Percentiles rank a stretch among this genome's conserved stretches.
Conservation (phyloP, 23 tunicate species). For the Trididemnum nubilum region DNA sequence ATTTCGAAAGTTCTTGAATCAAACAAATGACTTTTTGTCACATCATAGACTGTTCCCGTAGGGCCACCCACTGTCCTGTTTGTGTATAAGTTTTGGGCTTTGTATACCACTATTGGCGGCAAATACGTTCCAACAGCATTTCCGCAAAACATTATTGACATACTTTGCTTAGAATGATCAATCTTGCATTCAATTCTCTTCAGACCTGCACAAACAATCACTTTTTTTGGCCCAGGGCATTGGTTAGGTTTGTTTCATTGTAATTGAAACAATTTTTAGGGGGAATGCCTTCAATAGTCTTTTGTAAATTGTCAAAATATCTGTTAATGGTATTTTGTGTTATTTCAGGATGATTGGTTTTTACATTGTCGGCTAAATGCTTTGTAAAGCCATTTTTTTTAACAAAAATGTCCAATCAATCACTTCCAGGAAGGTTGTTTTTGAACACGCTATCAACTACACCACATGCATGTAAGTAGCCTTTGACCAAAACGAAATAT, state of each 20-base stretch:
- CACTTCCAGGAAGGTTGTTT: constrained; percentile 14
- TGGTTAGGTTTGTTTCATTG: constrained; percentile 21
- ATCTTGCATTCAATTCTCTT: neutral
- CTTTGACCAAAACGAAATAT: neutral
- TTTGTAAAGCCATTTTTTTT: constrained; percentile 11
- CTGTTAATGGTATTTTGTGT: constrained; percentile 3
- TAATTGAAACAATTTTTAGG: constrained; percentile 24
- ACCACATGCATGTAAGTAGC: constrained; percentile 6
- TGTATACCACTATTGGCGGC: constrained; percentile 38
- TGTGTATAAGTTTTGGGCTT: constrained; percentile 13
- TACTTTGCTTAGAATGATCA: constrained; percentile 16
- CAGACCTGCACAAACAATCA: constrained; percentile 23
- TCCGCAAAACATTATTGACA: constrained; percentile 30
- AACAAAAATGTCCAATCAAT: constrained; percentile 10
- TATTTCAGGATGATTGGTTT: constrained; percentile 10
- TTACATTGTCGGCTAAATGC: constrained; percentile 22
- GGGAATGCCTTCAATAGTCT: constrained; percentile 8
- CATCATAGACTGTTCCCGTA: constrained; percentile 29
- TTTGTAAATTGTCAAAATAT: constrained; percentile 4
- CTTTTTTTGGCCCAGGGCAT: constrained; percentile 17
- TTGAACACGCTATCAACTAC: neutral
- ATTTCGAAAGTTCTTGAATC: constrained; percentile 30
- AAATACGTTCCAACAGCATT: constrained; percentile 8
- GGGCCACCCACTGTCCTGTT: constrained; percentile 33
- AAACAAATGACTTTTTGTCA: constrained; percentile 17